phyloP scores from a whole-genome alignment of 2,797 vertebrate species.

The Hydrocynus forskahlii region DNA sequence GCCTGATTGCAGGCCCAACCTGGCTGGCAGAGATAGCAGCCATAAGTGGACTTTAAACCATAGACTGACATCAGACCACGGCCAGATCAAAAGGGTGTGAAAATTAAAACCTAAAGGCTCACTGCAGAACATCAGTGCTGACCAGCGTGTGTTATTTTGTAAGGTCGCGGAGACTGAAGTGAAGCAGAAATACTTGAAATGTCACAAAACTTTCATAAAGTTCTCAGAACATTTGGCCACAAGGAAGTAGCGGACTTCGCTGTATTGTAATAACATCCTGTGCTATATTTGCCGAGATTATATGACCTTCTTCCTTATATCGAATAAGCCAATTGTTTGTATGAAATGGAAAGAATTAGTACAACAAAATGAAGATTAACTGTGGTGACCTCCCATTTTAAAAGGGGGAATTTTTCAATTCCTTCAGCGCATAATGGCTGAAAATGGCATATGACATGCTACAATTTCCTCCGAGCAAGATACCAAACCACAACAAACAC shows the following conservation, averaged over 20 bases:
- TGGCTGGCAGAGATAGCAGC: conserved; percentile 18
- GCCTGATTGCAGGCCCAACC: conserved; percentile 49
- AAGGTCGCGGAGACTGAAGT: not conserved
- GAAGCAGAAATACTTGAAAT: not conserved
- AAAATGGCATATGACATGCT: conserved; percentile 28
- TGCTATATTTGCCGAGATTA: not conserved
- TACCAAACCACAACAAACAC: conserved; percentile 46
- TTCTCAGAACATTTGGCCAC: not conserved
- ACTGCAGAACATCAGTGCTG: not conserved
- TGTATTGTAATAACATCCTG: not conserved
- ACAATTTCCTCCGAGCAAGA: conserved; percentile 36
- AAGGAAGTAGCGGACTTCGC: not conserved
- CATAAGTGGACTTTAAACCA: conserved; percentile 51
- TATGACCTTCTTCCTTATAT: not conserved
- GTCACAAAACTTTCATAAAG: not conserved
- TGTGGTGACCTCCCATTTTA: not conserved
- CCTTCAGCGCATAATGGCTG: conserved; percentile 10
- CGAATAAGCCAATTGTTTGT: not conserved
- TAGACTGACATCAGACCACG: conserved; percentile 38
- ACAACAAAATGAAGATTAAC: not conserved
- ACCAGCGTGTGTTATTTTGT: not conserved
- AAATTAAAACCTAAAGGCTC: conserved; percentile 35
- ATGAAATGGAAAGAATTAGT: not conserved
- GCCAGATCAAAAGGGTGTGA: conserved; percentile 29
- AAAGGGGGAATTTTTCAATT: conserved; percentile 39